phyloP scores from a whole-genome alignment of 2,888 invertebrate genomes.

The Microctonus aethiopoides region DNA sequence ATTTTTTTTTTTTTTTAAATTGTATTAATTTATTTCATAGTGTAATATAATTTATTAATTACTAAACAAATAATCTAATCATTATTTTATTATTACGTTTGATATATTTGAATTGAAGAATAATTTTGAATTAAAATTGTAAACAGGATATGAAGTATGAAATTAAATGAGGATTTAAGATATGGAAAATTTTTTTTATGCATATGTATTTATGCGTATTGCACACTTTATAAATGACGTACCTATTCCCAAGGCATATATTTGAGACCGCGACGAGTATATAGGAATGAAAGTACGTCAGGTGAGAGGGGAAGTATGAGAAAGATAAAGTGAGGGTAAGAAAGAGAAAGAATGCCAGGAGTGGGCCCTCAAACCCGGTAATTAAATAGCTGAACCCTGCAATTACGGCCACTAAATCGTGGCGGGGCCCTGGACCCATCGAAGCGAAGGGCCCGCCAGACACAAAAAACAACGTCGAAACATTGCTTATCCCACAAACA shows the following conservation, averaged over 20 bases:
- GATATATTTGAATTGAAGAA: too few relatives aligned
- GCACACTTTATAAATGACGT: not conserved
- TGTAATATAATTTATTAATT: too few relatives aligned
- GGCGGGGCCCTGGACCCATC: constrained; percentile 72
- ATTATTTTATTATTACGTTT: too few relatives aligned
- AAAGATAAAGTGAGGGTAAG: constrained; percentile 39
- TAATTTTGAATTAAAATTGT: too few relatives aligned
- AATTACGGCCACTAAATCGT: constrained; percentile 88
- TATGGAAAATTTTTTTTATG: not conserved
- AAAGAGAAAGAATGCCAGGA: constrained; percentile 42
- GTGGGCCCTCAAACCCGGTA: constrained; percentile 72
- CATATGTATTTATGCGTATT: constrained; percentile 41
- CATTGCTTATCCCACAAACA: constrained; percentile 58
- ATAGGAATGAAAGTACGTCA: not conserved
- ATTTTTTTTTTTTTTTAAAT: too few relatives aligned
- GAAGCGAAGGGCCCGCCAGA: constrained; percentile 67
- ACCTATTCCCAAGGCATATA: not conserved
- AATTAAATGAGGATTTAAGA: too few relatives aligned
- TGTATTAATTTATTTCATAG: too few relatives aligned
- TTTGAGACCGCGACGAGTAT: not conserved
- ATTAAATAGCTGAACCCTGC: constrained; percentile 86
- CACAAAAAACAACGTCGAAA: constrained; percentile 67
- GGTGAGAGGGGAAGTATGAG: not conserved
- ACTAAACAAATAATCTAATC: too few relatives aligned
- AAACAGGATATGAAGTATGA: too few relatives aligned